Percentiles rank a stretch among this genome's conserved stretches.
phyloP scores from a whole-genome alignment of 2,113 vertebrate genomes.

The Sceloporus undulatus region DNA sequence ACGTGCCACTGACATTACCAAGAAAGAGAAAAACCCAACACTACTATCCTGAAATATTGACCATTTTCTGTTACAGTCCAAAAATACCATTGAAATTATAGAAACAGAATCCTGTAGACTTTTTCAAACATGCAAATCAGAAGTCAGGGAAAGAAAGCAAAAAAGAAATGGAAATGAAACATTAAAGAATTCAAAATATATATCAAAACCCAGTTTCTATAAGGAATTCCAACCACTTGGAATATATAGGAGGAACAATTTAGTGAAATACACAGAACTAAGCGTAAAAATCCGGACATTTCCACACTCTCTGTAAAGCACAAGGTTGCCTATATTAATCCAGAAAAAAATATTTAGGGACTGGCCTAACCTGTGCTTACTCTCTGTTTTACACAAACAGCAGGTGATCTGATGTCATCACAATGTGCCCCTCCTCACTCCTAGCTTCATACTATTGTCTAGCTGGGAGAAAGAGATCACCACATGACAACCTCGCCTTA shows the following conservation, averaged over 20 bases:
- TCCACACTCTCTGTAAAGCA: neutral
- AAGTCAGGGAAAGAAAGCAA: neutral
- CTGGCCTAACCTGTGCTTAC: neutral
- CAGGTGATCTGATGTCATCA: neutral
- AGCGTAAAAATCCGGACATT: neutral
- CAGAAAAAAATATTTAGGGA: neutral
- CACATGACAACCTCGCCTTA: neutral
- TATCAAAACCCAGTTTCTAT: neutral
- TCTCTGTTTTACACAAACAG: neutral
- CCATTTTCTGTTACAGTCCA: neutral
- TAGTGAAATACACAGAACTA: neutral
- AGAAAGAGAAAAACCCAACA: neutral
- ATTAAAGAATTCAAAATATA: neutral
- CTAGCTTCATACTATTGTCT: neutral
- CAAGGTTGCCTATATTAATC: neutral
- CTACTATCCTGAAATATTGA: slow-evolving; percentile 41
- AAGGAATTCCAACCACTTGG: neutral
- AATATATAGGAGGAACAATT: neutral
- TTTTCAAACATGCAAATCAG: neutral
- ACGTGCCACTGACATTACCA: slow-evolving; percentile 20
- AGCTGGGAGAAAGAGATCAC: too few relatives aligned
- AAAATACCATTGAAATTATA: neutral
- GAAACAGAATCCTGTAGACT: neutral
- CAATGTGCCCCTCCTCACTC: neutral
- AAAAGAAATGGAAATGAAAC: neutral